phyloP scores from a whole-genome alignment of 1,140 invertebrate genomes.

The Stenopsyche tienmushanensis region DNA sequence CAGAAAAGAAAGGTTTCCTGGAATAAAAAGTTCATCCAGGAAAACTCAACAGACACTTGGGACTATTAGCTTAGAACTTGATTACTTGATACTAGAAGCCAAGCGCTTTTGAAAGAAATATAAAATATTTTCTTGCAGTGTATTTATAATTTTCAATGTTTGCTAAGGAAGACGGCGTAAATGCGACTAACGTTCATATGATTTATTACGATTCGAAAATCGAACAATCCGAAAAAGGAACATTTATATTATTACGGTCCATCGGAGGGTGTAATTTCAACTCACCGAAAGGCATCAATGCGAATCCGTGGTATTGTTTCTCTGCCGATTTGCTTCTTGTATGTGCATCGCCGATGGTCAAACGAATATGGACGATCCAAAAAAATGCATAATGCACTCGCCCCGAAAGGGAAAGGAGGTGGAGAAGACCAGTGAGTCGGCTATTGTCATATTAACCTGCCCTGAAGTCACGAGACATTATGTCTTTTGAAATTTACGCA shows the following conservation, averaged over 20 bases:
- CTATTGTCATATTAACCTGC: conserved; percentile 26
- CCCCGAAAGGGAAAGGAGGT: conserved; percentile 16
- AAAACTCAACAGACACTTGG: no score
- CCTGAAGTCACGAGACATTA: conserved; percentile 26
- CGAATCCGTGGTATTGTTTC: conserved; percentile 35
- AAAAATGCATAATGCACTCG: background rate
- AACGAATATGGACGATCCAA: background rate
- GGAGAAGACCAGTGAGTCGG: background rate
- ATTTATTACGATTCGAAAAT: conserved; percentile 13
- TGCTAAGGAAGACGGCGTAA: no score
- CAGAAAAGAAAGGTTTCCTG: no score
- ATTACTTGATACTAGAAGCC: no score
- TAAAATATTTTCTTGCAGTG: no score
- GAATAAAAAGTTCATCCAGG: no score
- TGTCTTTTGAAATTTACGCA: conserved; percentile 38
- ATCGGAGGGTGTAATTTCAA: conserved; percentile 39
- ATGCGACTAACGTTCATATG: no score
- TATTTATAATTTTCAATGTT: no score
- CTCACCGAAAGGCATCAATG: conserved; percentile 30
- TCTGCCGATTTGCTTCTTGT: conserved; percentile 8
- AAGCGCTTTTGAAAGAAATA: no score
- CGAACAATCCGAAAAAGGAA: background rate
- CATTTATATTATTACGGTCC: conserved; percentile 30
- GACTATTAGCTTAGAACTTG: no score
- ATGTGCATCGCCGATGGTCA: background rate